Base-by-base conservation (phyloP, 2,888 invertebrate genomes). In the Philereme transversata region DNA sequence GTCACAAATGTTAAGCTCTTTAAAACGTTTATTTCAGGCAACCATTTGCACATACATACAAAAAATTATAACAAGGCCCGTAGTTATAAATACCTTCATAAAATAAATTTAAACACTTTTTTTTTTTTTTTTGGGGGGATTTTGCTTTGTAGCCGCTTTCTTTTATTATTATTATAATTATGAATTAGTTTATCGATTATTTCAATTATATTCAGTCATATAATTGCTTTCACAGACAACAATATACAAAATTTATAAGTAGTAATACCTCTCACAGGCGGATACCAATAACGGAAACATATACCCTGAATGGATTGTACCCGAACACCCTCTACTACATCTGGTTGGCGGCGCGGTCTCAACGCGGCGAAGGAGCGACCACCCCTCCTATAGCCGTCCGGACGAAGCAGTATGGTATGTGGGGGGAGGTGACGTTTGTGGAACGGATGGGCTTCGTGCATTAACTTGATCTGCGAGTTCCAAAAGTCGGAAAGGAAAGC, bases 381-480 rank as follows among this genome's bases (percentile, higher is more conserved):
- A 99, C 99, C 10, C 97, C 98, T 44, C 97, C 98, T 9, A 96
- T 98, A 72, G 97, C 97, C 71, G 97, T 98, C 75, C 95, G 97
- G 92, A 99, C 99, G 55, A 98, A 98, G 90, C 98, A 98, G 95
- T 99, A 98, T 94, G 98, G 99, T 99, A 97, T 97, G 98, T 87
- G 70, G 61, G 38, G 48, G 5, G n/a, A 10, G 57, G 60, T 49
- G 59, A 62, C 45, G 51, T 48, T 49, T 56, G 41, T 59, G 47
- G 38, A 35, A 46, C 51, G 58, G 33, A 22, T 8, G 44, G n/a
- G 51, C 33, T 51, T 43, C 49, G 49, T 51, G 36, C 59, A 59
- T 59, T 11, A 63, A 59, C 45, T 63, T 60, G 63, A 59, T 63
- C 58, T 22, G 22, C 1, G 22, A 22, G 22, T 22, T 22, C 22